These are phyloP conservation scores for Tonatia bakeri DNA, from an alignment of 2,113 vertebrate genomes.

Conservation along the genomic window DNA sequence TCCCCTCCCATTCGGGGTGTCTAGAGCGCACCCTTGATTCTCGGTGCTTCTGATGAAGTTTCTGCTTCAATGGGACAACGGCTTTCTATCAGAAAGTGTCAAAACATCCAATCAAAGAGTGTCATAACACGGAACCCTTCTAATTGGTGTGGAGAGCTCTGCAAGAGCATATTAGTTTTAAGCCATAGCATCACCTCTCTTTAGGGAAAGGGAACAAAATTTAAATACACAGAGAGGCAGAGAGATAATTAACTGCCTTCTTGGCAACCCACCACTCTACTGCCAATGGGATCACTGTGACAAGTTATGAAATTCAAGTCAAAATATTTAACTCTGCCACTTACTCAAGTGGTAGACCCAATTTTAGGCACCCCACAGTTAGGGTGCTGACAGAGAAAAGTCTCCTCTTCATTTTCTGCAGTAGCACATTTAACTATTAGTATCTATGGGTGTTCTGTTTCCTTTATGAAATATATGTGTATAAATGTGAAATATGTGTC, in stretches of 20 bases:
- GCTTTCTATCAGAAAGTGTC: slow-evolving; percentile 76
- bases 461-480: background rate
- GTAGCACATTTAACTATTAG: slow-evolving; percentile 34
- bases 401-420: slow-evolving; percentile 56
- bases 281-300: slow-evolving; percentile 73
- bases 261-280: slow-evolving; percentile 70
- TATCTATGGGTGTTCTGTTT: slow-evolving; percentile 24
- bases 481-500: background rate
- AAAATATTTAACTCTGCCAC: slow-evolving; percentile 75
- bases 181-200: slow-evolving; percentile 67
- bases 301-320: slow-evolving; percentile 73
- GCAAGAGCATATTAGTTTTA: slow-evolving; percentile 59
- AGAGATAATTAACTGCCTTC: slow-evolving; percentile 75
- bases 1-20: slow-evolving; percentile 48
- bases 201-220: slow-evolving; percentile 67
- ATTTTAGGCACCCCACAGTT: slow-evolving; percentile 72
- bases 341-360: slow-evolving; percentile 71
- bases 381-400: slow-evolving; percentile 63
- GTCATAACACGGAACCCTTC: slow-evolving; percentile 75
- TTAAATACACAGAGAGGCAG: slow-evolving; percentile 67
- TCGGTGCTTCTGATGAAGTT: slow-evolving; percentile 66
- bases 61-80: slow-evolving; percentile 68
- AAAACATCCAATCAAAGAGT: slow-evolving; percentile 72
- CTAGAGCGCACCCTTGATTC: slow-evolving; percentile 71
- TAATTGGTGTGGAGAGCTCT: slow-evolving; percentile 70